Evolutionary conservation across 1,140 invertebrate genomes (phyloP).

Genomic region (Hypsibius dujardini): DNA sequence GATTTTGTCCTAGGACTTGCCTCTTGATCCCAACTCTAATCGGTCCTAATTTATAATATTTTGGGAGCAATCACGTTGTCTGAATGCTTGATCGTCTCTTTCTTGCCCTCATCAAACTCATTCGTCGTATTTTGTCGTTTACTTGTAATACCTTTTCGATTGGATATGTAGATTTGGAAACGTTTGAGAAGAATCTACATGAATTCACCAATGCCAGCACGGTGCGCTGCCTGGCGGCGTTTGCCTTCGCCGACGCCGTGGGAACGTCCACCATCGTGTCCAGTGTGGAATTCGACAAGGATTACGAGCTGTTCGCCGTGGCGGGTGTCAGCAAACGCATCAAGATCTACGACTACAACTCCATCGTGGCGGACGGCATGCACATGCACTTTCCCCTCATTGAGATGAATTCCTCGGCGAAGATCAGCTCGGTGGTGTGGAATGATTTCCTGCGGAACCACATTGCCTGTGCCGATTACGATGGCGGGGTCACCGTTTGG

Average conservation of each 20-base stretch:
- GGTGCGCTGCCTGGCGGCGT: slow-evolving; percentile 14
- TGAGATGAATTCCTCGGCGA: slow-evolving; percentile 81
- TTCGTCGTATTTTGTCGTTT: neutral
- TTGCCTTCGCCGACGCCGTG: slow-evolving; percentile 15
- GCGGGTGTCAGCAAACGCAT: slow-evolving; percentile 88
- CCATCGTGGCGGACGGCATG: slow-evolving; percentile 59
- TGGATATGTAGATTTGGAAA: slow-evolving; percentile 6
- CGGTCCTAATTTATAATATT: too few relatives aligned
- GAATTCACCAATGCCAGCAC: slow-evolving; percentile 6
- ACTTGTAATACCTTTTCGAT: too few relatives aligned
- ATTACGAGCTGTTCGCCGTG: slow-evolving; percentile 87
- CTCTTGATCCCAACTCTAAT: too few relatives aligned
- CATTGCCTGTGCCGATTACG: slow-evolving; percentile 49
- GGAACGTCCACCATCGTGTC: slow-evolving; percentile 21
- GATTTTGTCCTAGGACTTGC: too few relatives aligned
- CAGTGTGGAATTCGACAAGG: slow-evolving; percentile 90
- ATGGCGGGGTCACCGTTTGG: slow-evolving; percentile 81
- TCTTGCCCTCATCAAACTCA: too few relatives aligned
- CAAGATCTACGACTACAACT: slow-evolving; percentile 69
- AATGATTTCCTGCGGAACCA: slow-evolving; percentile 16
- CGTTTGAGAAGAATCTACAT: slow-evolving; percentile 16
- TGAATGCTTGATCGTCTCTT: too few relatives aligned
- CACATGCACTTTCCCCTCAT: slow-evolving; percentile 79
- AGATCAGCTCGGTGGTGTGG: slow-evolving; percentile 43
- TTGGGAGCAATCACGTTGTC: too few relatives aligned